phyloP scores from a whole-genome alignment of 2,888 invertebrate species.

The Drosophila anomalata region DNA sequence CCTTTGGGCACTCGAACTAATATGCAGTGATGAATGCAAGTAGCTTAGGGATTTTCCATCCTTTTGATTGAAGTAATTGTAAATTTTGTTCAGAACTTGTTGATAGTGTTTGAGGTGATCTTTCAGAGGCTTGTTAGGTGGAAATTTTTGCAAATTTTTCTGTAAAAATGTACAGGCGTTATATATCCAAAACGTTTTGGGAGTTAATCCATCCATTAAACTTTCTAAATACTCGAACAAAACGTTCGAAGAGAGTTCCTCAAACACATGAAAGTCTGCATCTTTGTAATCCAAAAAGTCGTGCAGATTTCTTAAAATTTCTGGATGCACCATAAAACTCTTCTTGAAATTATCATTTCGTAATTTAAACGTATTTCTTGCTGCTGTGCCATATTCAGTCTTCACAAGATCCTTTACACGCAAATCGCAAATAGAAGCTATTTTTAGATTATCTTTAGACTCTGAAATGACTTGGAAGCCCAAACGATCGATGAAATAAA shows the following conservation, averaged over 20 bases:
- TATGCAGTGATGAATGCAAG: background rate
- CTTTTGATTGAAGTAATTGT: background rate
- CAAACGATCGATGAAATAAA: conserved; percentile 37
- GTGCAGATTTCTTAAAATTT: conserved; percentile 9
- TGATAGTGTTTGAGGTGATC: background rate
- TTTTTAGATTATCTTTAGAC: background rate
- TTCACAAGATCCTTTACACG: conserved; percentile 18
- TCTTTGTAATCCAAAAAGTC: conserved; percentile 12
- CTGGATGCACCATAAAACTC: background rate
- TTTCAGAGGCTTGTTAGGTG: background rate
- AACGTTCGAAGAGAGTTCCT: background rate
- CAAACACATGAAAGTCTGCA: conserved; percentile 5
- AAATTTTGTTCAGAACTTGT: background rate
- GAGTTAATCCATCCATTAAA: conserved; percentile 28
- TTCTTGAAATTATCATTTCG: background rate
- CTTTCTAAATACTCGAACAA: conserved; percentile 6
- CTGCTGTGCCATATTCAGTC: background rate
- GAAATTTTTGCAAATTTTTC: conserved; percentile 2
- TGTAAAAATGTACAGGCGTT: conserved; percentile 26
- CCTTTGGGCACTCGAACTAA: background rate
- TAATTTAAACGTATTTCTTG: background rate
- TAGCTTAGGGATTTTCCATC: background rate
- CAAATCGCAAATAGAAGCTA: background rate
- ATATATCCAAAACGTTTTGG: conserved; percentile 21
- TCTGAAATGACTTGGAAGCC: conserved; percentile 4